Conservation (phyloP, 1,140 invertebrate species). For the Heterodera carotae region DNA sequence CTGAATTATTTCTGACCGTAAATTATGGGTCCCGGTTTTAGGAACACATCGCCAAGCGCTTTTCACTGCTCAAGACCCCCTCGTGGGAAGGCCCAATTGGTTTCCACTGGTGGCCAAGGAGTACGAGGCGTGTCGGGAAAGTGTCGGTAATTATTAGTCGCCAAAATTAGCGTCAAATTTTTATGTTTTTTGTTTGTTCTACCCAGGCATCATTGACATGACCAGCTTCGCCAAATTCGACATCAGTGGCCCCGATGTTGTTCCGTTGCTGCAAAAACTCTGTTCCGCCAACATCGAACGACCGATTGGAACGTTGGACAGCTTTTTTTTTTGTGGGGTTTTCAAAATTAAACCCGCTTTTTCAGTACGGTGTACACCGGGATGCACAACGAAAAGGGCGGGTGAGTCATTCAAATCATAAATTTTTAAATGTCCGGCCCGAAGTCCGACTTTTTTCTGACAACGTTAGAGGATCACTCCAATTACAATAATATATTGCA, state of each 20-base stretch:
- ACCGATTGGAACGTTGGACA: constrained; percentile 77
- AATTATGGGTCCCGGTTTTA: constrained; percentile 24
- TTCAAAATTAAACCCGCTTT: not conserved
- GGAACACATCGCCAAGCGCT: constrained; percentile 47
- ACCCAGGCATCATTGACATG: constrained; percentile 83
- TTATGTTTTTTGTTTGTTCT: not conserved
- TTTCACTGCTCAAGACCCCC: constrained; percentile 57
- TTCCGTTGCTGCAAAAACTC: constrained; percentile 85
- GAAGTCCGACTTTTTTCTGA: too few relatives aligned
- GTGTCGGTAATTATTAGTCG: constrained; percentile 72
- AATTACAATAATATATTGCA: too few relatives aligned
- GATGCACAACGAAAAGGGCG: constrained; percentile 91
- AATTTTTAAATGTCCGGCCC: too few relatives aligned
- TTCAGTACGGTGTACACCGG: constrained; percentile 86
- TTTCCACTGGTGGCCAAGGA: constrained; percentile 84
- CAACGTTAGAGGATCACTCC: too few relatives aligned
- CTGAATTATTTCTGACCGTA: too few relatives aligned
- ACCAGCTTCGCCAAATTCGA: constrained; percentile 97
- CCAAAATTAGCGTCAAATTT: too few relatives aligned
- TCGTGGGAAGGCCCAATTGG: constrained; percentile 80
- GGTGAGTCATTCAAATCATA: constrained; percentile 65
- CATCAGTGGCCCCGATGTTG: constrained; percentile 80
- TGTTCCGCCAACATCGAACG: constrained; percentile 96
- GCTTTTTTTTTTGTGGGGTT: not conserved
- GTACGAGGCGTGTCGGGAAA: constrained; percentile 89